Evolutionary conservation across 2,113 vertebrate genomes (phyloP), one percentile per base, ranked within the genome.

Genomic region (Orientallactaga bullata): DNA sequence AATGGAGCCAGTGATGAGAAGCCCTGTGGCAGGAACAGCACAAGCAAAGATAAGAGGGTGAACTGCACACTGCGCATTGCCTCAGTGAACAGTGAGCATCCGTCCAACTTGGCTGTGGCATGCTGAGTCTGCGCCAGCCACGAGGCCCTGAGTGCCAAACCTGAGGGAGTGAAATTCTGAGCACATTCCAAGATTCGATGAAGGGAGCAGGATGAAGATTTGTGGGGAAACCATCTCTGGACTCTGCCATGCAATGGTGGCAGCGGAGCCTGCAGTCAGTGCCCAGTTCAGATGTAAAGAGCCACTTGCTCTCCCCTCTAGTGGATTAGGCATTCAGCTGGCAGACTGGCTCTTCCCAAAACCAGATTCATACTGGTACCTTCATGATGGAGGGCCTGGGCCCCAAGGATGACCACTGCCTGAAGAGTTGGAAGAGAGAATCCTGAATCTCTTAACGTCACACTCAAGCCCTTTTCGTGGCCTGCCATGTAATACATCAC

Each of bases 131-230:
- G 1, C 0, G 5, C 83, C 88, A 80, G 42, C 72, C 79, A 92
- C 3, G 23, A 85, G 63, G 39, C 51, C 86, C 68, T 16, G 32
- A 85, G 51, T 11, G 69, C 83, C 79, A 80, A 79, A 61, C 35
- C 80, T 79, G 30, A n/a, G 80, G 85, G 51, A 73, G 68, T 55
- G 74, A 66, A 74, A 81, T 85, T 81, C 84, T 85, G 85, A 63
- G 73, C 0, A 0, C 10, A 16, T n/a, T 47, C 85, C 85, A 85
- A 89, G 72, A 91, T 32, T 87, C 85, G 79, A 15, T 35, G 42
- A 83, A 37, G 71, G 23, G 61, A 74, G 35, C 69, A 60, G n/a
- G 60, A 58, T 16, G n/a, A 60, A 55, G 72, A 42, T 65, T 11
- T 74, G 79, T 74, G 18, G 5, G 3, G 55, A 65, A 74, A 58